Percentiles rank a stretch among this genome's conserved stretches.
Conservation (phyloP, 2,113 vertebrate species). For the Anarhynchus alexandrinus region DNA sequence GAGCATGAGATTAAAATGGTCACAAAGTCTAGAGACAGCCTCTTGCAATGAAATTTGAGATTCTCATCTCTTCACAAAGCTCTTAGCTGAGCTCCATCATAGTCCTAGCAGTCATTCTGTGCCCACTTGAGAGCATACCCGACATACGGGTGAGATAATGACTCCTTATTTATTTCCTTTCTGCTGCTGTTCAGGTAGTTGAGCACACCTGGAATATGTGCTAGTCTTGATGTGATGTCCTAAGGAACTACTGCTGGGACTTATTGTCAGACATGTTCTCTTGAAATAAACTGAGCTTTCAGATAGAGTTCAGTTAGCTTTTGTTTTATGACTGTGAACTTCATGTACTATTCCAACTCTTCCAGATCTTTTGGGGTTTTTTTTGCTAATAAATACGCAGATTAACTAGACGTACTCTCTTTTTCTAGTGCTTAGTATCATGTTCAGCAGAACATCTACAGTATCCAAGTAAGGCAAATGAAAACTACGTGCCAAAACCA, state of each 20-base stretch:
- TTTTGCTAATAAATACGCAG: background rate
- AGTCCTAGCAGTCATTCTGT: background rate
- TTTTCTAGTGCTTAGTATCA: background rate
- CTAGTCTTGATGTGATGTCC: background rate
- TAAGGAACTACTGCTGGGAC: background rate
- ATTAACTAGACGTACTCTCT: background rate
- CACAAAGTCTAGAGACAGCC: background rate
- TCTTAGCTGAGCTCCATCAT: background rate
- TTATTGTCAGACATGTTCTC: rapidly evolving
- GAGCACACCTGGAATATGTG: background rate
- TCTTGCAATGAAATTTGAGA: background rate
- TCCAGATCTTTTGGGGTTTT: background rate
- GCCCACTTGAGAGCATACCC: background rate
- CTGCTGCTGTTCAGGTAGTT: background rate
- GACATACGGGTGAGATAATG: background rate
- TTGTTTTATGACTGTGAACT: background rate
- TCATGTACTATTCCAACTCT: background rate
- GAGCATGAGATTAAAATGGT: background rate
- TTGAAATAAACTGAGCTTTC: background rate
- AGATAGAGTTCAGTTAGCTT: background rate
- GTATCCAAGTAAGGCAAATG: constrained; percentile 14
- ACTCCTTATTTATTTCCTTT: background rate
- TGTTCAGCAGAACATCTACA: background rate
- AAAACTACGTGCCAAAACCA: background rate
- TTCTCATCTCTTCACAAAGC: background rate